These are phyloP conservation scores for Teleogryllus occipitalis DNA, from an alignment of 1,140 invertebrate species.

Conservation along the genomic window DNA sequence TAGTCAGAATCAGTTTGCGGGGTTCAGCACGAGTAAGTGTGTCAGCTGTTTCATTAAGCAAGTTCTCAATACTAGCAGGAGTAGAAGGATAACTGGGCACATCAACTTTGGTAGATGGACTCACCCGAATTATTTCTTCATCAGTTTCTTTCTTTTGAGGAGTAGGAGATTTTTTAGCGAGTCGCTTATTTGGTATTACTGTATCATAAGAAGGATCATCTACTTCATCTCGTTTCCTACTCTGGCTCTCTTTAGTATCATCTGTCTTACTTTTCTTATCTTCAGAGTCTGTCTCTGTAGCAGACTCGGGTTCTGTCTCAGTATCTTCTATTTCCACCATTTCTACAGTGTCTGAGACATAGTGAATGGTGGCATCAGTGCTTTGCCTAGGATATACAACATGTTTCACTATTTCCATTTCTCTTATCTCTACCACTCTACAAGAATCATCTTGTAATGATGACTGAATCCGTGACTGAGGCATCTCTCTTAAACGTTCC, in stretches of 20 bases:
- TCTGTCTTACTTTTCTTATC: background rate
- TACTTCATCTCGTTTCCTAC: constrained; percentile 24
- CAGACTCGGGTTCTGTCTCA: constrained; percentile 48
- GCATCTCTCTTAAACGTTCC: background rate
- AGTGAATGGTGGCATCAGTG: constrained; percentile 25
- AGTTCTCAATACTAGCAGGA: background rate
- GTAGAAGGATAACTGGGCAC: background rate
- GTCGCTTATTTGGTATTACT: constrained; percentile 28
- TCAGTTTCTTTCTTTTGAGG: constrained; percentile 10
- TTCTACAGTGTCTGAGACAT: constrained; percentile 36
- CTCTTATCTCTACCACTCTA: constrained; percentile 47
- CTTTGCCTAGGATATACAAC: constrained; percentile 33
- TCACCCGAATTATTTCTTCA: constrained; percentile 24
- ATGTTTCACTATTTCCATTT: constrained; percentile 46
- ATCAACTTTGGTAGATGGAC: background rate
- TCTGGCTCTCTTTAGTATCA: constrained; percentile 12
- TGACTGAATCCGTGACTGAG: constrained; percentile 27
- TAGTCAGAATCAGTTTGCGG: constrained; percentile 13
- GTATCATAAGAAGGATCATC: constrained; percentile 30
- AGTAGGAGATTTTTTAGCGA: background rate
- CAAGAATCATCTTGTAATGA: constrained; percentile 32
- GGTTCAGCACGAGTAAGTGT: constrained; percentile 9
- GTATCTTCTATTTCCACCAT: constrained; percentile 47
- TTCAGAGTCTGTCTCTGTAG: constrained; percentile 40
- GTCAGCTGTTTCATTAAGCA: constrained; percentile 12